A percentile compares a stretch with the other conserved stretches of the same genome.
phyloP scores from a whole-genome alignment of 1,140 invertebrate genomes.

The Mamestra configurata region DNA sequence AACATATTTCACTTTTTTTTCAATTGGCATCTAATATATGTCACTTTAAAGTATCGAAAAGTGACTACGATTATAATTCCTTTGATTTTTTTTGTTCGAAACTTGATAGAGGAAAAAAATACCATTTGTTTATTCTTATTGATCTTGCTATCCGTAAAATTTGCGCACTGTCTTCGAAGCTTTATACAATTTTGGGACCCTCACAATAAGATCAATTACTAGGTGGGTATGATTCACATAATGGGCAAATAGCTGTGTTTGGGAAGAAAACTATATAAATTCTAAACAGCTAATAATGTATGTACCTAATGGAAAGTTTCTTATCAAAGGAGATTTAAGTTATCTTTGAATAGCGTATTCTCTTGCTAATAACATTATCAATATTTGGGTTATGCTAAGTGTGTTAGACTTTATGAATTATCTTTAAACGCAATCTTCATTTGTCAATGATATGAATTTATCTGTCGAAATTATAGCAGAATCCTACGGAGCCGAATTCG shows the following conservation, averaged over 20 bases:
- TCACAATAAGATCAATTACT: too few species aligned
- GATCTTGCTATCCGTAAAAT: too few species aligned
- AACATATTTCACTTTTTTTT: too few species aligned
- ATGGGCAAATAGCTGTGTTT: background rate
- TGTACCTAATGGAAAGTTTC: slow-evolving; percentile 26
- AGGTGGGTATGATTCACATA: background rate
- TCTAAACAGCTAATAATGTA: background rate
- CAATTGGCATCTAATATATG: too few species aligned
- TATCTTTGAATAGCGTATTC: background rate
- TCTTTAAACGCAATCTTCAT: background rate
- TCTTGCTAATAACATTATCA: slow-evolving; percentile 11
- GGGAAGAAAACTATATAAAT: background rate
- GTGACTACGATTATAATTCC: too few species aligned
- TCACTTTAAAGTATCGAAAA: too few species aligned
- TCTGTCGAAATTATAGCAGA: background rate
- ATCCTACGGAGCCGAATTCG: slow-evolving; percentile 75
- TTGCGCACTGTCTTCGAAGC: too few species aligned
- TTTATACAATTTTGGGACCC: too few species aligned
- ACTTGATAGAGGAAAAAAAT: too few species aligned
- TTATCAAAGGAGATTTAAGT: slow-evolving; percentile 3
- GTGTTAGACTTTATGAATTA: background rate
- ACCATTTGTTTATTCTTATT: too few species aligned
- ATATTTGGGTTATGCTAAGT: background rate
- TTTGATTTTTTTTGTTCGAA: too few species aligned
- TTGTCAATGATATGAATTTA: background rate